Conservation (phyloP, 2,797 vertebrate species). For the Cygnus olor region DNA sequence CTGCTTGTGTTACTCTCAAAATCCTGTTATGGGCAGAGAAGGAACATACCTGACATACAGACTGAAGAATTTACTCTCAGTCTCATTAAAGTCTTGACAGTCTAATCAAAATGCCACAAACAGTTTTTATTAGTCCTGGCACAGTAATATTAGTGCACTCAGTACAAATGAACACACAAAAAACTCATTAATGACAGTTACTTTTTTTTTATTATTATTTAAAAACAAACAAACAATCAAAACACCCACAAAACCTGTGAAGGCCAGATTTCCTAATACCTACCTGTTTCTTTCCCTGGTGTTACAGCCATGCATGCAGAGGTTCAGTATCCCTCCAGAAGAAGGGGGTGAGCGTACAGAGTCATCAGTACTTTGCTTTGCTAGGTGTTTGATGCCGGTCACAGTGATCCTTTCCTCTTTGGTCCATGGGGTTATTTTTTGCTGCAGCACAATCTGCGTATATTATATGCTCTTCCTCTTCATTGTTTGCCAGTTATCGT, state of each 20-base stretch:
- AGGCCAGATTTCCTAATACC: not conserved
- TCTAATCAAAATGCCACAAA: not conserved
- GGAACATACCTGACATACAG: not conserved
- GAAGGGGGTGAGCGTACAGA: not conserved
- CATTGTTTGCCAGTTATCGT: not conserved
- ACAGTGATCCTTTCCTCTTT: not conserved
- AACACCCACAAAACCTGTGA: not conserved
- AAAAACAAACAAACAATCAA: not conserved
- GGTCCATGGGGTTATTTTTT: not conserved
- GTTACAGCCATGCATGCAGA: not conserved
- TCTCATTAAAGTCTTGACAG: not conserved
- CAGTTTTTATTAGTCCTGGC: not conserved
- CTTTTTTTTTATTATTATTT: not conserved
- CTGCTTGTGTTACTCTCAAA: not conserved
- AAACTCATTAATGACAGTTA: not conserved
- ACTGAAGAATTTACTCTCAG: not conserved
- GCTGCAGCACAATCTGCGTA: accelerated
- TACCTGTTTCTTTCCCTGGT: not conserved
- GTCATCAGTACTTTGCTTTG: not conserved
- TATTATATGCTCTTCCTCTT: not conserved
- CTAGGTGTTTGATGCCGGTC: not conserved
- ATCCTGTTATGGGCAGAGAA: not conserved
- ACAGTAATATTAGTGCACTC: not conserved
- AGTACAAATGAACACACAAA: not conserved
- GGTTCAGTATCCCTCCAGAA: not conserved